phyloP scores from a whole-genome alignment of 2,888 invertebrate genomes.

The Anoncus sp. region DNA sequence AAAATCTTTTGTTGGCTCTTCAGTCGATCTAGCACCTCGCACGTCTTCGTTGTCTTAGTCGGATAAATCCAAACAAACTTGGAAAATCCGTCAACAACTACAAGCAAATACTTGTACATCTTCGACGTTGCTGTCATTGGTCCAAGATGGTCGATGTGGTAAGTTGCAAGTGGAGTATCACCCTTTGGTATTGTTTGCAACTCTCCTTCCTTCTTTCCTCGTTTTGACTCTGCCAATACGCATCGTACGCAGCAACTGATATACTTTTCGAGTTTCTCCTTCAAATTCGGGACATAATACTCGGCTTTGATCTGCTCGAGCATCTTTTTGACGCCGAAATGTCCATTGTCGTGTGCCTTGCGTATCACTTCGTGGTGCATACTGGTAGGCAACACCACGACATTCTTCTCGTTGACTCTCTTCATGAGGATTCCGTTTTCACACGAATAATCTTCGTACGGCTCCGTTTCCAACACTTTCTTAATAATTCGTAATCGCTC shows the following conservation, averaged over 20 bases:
- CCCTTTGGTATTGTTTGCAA: constrained; percentile 72
- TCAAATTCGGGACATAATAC: constrained; percentile 58
- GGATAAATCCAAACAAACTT: constrained; percentile 20
- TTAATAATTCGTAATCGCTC: constrained; percentile 23
- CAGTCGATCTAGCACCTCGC: background rate
- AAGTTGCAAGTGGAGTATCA: constrained; percentile 71
- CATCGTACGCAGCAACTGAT: constrained; percentile 69
- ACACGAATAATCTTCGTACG: constrained; percentile 20
- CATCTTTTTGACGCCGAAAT: constrained; percentile 55
- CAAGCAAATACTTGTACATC: constrained; percentile 73
- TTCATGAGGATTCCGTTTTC: constrained; percentile 49
- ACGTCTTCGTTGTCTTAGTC: constrained; percentile 4
- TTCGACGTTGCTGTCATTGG: constrained; percentile 74
- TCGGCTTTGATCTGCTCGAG: constrained; percentile 42
- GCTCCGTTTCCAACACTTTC: background rate
- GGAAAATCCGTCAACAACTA: constrained; percentile 73
- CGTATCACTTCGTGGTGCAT: constrained; percentile 49
- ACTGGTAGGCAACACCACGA: constrained; percentile 31
- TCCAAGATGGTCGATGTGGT: constrained; percentile 76
- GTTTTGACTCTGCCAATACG: constrained; percentile 69
- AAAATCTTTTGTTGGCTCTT: constrained; percentile 5
- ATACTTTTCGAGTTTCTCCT: constrained; percentile 53
- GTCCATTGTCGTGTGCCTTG: constrained; percentile 56
- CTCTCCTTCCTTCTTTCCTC: constrained; percentile 72
- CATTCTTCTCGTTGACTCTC: constrained; percentile 36